Evolutionary conservation across 2,797 vertebrate species (phyloP), one percentile per base, ranked within the genome.

Genomic region (Melanotaenia trifasciata): DNA sequence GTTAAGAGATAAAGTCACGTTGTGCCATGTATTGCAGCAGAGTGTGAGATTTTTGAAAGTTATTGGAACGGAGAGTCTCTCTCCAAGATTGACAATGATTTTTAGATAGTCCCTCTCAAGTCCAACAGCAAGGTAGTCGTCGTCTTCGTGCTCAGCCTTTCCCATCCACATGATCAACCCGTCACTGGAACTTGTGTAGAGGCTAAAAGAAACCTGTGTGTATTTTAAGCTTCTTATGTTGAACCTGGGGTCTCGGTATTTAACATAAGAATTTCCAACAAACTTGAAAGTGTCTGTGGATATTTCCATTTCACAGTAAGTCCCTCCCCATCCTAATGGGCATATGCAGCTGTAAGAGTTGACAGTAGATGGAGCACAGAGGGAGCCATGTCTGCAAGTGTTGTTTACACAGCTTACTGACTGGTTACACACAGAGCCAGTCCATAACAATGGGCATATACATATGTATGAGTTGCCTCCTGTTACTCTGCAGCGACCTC

Each of bases 91-190:
- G n/a, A 96, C 88, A 0, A 92, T 93, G 24, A 96, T 78, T 90
- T 95, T 97, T 22, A 97, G 86, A 35, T 79, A 80, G 16, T 94
- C 92, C 1, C 86, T 81, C 67, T 93, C 79, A 10, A 98, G 87
- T n/a, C 96, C 97, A 1, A 95, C 86, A 2, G 94, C 94, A 53
- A 98, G 95, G 86, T 96, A 96, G 82, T 97, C 95, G 5, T 96
- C 93, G 7, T 95, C 95, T 79, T 96, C 95, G 0, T 95, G 90
- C 68, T 94, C 92, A 0, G 92, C 94, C 73, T 87, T 94, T 16
- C 96, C 97, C 93, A 96, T 91, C 96, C 96, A 97, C 74, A 89
- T 33, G 32, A 97, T 90, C 92, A 98, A 74, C 38, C 95, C 90
- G 43, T 95, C 93, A 1, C 47, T 84, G 13, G 92, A 79, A 67